A percentile compares a stretch with the other conserved stretches of the same genome.
Evolutionary conservation across 2,113 vertebrate genomes (phyloP).

Genomic region (Channa argus): DNA sequence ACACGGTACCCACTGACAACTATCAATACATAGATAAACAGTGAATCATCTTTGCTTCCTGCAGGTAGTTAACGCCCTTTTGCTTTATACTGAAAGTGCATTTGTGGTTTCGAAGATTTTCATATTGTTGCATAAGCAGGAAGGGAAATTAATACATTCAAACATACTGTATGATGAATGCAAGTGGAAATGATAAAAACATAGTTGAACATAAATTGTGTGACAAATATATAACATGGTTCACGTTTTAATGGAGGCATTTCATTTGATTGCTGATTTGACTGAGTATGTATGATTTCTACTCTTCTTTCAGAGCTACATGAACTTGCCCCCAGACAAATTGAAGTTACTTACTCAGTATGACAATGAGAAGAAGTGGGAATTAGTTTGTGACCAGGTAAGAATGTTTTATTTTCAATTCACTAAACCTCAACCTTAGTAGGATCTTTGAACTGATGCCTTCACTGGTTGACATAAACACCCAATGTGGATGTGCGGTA

Average conservation of each 20-base stretch:
- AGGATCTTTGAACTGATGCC: too few species aligned
- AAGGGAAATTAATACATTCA: not conserved
- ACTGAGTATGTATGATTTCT: not conserved
- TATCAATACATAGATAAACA: slow-evolving; percentile 39
- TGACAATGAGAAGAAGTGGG: slow-evolving; percentile 98
- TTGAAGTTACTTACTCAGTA: slow-evolving; percentile 92
- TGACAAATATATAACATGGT: not conserved
- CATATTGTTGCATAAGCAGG: slow-evolving; percentile 12
- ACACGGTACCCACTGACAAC: slow-evolving; percentile 31
- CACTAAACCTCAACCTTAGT: not conserved
- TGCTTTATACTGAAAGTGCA: not conserved
- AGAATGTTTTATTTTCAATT: too few species aligned
- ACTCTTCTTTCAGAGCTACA: slow-evolving; percentile 86
- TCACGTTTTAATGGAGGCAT: not conserved
- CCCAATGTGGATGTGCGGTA: slow-evolving; percentile 3
- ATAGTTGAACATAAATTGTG: too few species aligned
- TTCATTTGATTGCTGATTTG: too few species aligned
- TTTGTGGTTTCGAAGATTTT: slow-evolving; percentile 28
- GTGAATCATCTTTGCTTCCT: slow-evolving; percentile 51
- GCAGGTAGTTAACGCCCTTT: not conserved
- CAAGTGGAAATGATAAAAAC: not conserved
- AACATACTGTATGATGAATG: too few species aligned
- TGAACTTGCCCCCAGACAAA: slow-evolving; percentile 97
- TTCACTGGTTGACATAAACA: slow-evolving; percentile 12
- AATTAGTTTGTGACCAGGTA: slow-evolving; percentile 95